These are phyloP conservation scores for Varanus komodoensis DNA, from an alignment of 2,113 vertebrate species.

Conservation along the genomic window DNA sequence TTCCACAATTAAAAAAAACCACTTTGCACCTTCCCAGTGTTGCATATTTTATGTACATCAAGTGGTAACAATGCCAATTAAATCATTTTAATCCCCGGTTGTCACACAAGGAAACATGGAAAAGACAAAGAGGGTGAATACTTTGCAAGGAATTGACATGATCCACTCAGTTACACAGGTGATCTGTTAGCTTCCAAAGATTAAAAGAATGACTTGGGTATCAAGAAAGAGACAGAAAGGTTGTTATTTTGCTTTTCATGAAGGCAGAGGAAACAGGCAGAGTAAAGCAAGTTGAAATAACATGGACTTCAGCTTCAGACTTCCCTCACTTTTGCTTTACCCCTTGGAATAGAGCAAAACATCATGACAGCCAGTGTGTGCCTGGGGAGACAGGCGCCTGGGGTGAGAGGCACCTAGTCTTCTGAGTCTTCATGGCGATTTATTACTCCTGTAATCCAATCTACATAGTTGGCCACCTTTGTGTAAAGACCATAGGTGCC, in stretches of 20 bases:
- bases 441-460: slow-evolving; percentile 88
- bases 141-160: neutral
- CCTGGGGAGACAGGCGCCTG: neutral
- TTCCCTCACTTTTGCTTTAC: neutral
- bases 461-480: slow-evolving; percentile 86
- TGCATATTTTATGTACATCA: too few relatives aligned
- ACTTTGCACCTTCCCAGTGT: too few relatives aligned
- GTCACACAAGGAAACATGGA: too few relatives aligned
- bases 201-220: neutral
- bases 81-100: too few relatives aligned
- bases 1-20: too few relatives aligned
- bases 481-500: slow-evolving; percentile 88
- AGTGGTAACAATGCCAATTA: too few relatives aligned
- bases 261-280: slow-evolving; percentile 21
- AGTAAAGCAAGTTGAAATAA: fast-evolving
- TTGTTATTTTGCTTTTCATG: neutral
- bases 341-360: neutral
- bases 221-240: neutral
- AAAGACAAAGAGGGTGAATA: too few relatives aligned
- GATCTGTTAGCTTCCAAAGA: neutral
- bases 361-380: neutral
- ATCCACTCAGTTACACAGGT: neutral
- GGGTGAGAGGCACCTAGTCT: slow-evolving; percentile 41
- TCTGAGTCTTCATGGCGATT: neutral
- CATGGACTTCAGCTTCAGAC: neutral